phyloP scores from a whole-genome alignment of 2,113 vertebrate genomes.

The Suricata suricatta region DNA sequence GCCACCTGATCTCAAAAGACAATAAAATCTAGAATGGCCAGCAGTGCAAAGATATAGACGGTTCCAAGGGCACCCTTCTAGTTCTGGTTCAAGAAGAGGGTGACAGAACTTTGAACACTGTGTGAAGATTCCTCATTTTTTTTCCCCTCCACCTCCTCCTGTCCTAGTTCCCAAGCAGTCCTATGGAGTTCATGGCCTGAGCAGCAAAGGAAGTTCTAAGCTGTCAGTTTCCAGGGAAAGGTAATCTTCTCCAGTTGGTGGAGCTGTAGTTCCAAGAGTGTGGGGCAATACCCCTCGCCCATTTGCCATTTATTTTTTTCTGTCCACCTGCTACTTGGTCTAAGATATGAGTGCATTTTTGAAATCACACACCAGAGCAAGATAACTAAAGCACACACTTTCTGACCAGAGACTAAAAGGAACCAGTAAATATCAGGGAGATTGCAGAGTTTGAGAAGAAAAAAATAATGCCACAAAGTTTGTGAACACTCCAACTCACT shows the following conservation, averaged over 20 bases:
- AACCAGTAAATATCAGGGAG: neutral
- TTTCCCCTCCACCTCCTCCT: neutral
- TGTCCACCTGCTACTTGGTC: neutral
- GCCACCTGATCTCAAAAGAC: neutral
- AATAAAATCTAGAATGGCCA: neutral
- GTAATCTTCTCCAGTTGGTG: neutral
- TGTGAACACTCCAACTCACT: neutral
- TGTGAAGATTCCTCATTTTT: neutral
- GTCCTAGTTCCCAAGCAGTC: neutral
- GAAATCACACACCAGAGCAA: neutral
- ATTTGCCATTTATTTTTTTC: neutral
- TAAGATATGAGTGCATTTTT: neutral
- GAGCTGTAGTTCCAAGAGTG: neutral
- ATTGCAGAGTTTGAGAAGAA: neutral
- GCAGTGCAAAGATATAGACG: neutral
- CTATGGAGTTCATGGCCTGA: neutral
- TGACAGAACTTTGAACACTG: neutral
- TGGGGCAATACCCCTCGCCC: neutral
- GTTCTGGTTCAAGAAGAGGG: neutral
- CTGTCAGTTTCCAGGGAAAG: neutral
- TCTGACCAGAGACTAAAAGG: neutral
- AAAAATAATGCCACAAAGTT: neutral
- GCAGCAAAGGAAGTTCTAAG: neutral
- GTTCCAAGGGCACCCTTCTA: neutral
- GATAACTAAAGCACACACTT: neutral